Conservation (phyloP, 2,797 vertebrate genomes). For the Sebastes oblongus region DNA sequence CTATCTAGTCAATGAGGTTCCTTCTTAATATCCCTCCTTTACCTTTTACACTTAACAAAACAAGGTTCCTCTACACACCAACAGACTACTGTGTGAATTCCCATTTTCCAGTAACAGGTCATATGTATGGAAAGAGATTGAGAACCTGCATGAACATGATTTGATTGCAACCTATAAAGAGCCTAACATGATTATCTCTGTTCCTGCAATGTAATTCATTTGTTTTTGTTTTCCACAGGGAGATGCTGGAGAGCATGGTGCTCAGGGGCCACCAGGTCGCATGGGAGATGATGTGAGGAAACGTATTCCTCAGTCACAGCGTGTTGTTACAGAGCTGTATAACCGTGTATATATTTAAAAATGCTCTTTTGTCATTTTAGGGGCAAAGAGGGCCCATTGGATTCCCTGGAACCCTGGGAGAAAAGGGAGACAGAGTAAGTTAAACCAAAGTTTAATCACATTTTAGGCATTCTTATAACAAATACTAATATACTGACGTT, state of each 20-base stretch:
- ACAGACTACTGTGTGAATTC: neutral
- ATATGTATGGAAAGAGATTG: neutral
- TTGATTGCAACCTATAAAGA: neutral
- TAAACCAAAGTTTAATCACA: neutral
- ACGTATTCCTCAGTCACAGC: neutral
- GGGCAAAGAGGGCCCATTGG: constrained; percentile 85
- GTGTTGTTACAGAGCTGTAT: too few species aligned
- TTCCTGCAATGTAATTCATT: neutral
- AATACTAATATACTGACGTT: too few species aligned
- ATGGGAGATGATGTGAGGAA: constrained; percentile 82
- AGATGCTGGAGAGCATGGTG: constrained; percentile 71
- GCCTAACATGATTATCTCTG: constrained; percentile 15
- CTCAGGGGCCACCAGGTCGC: constrained; percentile 75
- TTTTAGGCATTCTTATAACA: neutral
- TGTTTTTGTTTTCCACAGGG: constrained; percentile 68
- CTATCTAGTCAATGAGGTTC: neutral
- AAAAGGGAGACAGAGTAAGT: constrained; percentile 84
- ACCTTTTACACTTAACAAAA: neutral
- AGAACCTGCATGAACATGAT: neutral
- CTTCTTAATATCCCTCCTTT: neutral
- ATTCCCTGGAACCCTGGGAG: constrained; percentile 74
- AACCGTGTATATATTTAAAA: neutral
- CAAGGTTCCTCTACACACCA: neutral
- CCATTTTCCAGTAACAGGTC: neutral
- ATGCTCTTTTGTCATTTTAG: constrained; percentile 52